phyloP scores from a whole-genome alignment of 2,113 vertebrate genomes.

The Hyperoodon ampullatus region DNA sequence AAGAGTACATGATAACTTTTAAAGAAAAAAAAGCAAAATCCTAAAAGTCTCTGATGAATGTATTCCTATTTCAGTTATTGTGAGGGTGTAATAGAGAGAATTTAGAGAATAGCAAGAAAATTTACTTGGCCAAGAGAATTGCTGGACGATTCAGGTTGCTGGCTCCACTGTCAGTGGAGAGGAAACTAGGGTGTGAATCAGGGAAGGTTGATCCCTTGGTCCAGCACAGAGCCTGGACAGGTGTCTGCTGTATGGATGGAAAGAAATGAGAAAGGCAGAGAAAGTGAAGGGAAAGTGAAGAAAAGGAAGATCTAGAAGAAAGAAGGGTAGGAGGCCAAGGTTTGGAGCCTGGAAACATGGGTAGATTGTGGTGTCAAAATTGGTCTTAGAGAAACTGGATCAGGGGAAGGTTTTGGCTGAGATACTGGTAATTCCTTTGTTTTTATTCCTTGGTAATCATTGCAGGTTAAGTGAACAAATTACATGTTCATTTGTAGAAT shows the following conservation, averaged over 20 bases:
- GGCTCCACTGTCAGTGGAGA: background rate
- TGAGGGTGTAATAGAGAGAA: background rate
- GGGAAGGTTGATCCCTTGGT: background rate
- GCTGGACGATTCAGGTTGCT: background rate
- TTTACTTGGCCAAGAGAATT: background rate
- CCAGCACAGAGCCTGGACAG: background rate
- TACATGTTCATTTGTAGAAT: background rate
- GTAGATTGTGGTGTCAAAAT: background rate
- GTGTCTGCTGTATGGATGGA: background rate
- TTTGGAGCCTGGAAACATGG: background rate
- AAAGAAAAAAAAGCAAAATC: background rate
- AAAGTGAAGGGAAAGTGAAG: background rate
- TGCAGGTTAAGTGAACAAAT: background rate
- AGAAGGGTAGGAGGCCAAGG: background rate
- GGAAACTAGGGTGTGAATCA: background rate
- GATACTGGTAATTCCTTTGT: background rate
- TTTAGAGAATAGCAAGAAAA: background rate
- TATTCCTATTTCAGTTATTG: background rate
- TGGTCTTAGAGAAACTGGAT: background rate
- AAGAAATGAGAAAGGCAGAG: background rate
- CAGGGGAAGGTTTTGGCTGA: background rate
- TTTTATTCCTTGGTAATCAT: background rate
- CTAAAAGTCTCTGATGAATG: background rate
- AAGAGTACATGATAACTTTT: background rate
- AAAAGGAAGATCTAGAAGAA: background rate